Base-by-base conservation (phyloP, 2,797 vertebrate species). In the Microchirus variegatus region DNA sequence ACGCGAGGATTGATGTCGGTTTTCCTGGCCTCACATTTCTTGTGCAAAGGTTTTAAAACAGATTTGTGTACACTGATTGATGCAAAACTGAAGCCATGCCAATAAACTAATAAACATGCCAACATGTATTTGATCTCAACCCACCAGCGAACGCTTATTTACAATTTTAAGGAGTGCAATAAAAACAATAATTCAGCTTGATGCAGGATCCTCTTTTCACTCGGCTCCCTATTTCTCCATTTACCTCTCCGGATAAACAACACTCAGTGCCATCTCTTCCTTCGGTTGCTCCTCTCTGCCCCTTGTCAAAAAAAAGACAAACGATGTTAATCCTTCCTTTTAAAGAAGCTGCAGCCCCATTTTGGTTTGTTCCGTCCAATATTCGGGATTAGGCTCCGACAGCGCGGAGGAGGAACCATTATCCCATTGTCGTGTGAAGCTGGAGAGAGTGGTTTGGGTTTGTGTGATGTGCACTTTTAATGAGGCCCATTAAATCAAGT, bases 401-500 rank as follows among this genome's bases (percentile, higher is more conserved):
- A 81, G 75, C 71, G 35, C 53, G 68, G 82, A 76, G 80, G 80
- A 75, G 69, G 75, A 79, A 81, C 80, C 80, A 86, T 87, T 89
- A 87, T 85, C 75, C 84, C 66, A 78, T 80, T 87, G 86, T 82
- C 71, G 82, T 81, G 83, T 86, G 87, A 88, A 83, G 79, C 71
- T 47, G 64, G 68, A 74, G 75, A 48, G 62, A 77, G 77, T 46
- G 69, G 73, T 87, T 70, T 78, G 85, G 69, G 84, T 87, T 81
- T 82, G 67, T 91, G 86, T 90, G 90, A 93, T 92, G 90, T 91
- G 86, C 88, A 90, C 91, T 90, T 93, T 93, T 93, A 93, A 92
- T 92, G 87, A 93, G 91, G 81, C 89, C 89, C 85, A 90, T 93
- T 93, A 92, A 93, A 93, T 90, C 80, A 91, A 91, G 89, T 91